A percentile compares a stretch with the other conserved stretches of the same genome.
Conservation (phyloP, 2,797 vertebrate genomes). For the Amblyopsis hoosieri region DNA sequence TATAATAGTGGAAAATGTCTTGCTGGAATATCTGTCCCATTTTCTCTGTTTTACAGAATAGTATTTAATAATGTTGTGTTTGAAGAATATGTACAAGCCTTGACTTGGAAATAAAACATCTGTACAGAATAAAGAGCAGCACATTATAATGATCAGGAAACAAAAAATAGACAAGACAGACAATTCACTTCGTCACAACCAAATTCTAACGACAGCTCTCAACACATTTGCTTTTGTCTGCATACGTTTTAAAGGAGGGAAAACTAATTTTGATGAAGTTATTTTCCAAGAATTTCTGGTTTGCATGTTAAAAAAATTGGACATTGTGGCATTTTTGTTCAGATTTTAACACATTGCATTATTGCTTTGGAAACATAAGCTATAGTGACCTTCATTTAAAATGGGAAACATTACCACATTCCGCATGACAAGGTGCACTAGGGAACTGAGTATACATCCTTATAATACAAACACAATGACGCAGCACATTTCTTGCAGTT, state of each 20-base stretch:
- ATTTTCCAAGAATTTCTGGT: conserved; percentile 11
- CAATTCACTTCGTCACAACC: conserved; percentile 45
- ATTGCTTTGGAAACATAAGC: conserved; percentile 13
- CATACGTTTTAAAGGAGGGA: background rate
- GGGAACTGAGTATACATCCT: conserved; percentile 5
- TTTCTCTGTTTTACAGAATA: conserved; percentile 29
- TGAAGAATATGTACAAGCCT: conserved; percentile 52
- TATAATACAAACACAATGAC: background rate
- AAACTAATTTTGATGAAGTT: background rate
- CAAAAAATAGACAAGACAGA: conserved; percentile 46
- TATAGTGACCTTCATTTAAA: background rate
- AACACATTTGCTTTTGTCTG: conserved; percentile 8
- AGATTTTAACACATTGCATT: conserved; percentile 11
- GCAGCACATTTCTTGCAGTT: conserved; percentile 28
- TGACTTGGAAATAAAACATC: conserved; percentile 25
- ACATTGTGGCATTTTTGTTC: conserved; percentile 6
- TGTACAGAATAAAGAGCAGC: conserved; percentile 58
- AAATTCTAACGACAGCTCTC: conserved; percentile 18
- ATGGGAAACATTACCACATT: background rate
- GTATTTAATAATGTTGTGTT: conserved; percentile 55
- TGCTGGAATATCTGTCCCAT: conserved; percentile 24
- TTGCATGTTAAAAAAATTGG: conserved; percentile 7
- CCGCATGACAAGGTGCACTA: background rate
- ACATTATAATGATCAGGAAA: conserved; percentile 42
- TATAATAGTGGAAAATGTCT: conserved; percentile 48